A percentile compares a stretch with the other conserved stretches of the same genome.
phyloP scores from a whole-genome alignment of 2,113 vertebrate species.

The Neomonachus schauinslandi region DNA sequence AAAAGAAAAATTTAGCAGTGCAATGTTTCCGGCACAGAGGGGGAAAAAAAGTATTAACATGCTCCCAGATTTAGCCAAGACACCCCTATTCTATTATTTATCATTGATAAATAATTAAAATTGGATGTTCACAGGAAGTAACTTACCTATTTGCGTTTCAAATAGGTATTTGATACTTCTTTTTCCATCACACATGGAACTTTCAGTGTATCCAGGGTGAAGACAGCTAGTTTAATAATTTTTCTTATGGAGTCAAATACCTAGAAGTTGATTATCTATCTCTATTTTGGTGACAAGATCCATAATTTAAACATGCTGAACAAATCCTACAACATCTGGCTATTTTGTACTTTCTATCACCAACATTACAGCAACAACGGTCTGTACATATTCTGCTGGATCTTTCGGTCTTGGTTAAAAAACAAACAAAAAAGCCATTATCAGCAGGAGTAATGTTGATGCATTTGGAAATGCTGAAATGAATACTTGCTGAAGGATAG shows the following conservation, averaged over 20 bases:
- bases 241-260: not conserved
- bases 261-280: not conserved
- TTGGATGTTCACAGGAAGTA: not conserved
- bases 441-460: not conserved
- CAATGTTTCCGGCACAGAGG: not conserved
- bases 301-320: not conserved
- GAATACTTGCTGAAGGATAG: slow-evolving; percentile 49
- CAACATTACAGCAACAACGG: not conserved
- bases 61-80: not conserved
- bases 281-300: not conserved
- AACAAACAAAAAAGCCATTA: slow-evolving; percentile 5
- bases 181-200: not conserved
- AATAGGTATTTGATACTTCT: not conserved
- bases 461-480: slow-evolving; percentile 15
- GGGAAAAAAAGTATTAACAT: not conserved
- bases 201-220: not conserved
- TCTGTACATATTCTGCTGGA: not conserved
- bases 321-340: not conserved
- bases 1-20: not conserved
- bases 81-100: not conserved
- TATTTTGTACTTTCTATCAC: not conserved
- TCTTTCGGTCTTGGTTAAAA: slow-evolving; percentile 35
- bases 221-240: not conserved
- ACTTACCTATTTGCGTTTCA: not conserved
- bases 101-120: not conserved